A percentile compares a stretch with the other conserved stretches of the same genome.
phyloP scores from a whole-genome alignment of 2,888 invertebrate genomes.

The Heliconius hortense region DNA sequence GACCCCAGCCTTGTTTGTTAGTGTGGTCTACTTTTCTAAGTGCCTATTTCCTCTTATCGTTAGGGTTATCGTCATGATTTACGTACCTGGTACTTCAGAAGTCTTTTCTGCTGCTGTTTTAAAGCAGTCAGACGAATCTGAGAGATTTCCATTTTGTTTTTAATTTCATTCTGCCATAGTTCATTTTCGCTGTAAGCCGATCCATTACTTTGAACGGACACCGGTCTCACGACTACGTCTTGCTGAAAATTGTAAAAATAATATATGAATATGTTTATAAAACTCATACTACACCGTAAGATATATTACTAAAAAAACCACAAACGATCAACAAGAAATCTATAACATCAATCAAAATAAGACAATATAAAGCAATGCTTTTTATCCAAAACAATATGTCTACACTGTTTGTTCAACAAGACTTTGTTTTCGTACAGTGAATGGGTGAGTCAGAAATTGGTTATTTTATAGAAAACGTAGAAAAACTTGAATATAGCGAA shows the following conservation, averaged over 20 bases:
- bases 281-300: not conserved
- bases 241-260: slow-evolving; percentile 50
- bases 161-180: slow-evolving; percentile 81
- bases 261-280: not conserved
- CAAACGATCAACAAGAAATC: slow-evolving; percentile 20
- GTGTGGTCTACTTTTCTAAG: not conserved
- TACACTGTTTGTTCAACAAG: slow-evolving; percentile 4
- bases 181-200: slow-evolving; percentile 80
- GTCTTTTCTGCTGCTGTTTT: slow-evolving; percentile 82
- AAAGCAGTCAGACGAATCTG: slow-evolving; percentile 81
- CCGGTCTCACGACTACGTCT: slow-evolving; percentile 75
- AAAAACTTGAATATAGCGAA: no score
- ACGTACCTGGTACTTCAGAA: slow-evolving; percentile 74
- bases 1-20: not conserved
- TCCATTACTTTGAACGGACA: slow-evolving; percentile 75
- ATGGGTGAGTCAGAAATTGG: not conserved
- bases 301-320: slow-evolving; percentile 17
- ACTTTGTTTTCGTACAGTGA: not conserved
- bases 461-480: no score
- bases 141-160: slow-evolving; percentile 84
- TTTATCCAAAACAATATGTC: slow-evolving; percentile 3
- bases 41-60: no score
- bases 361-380: slow-evolving; percentile 19
- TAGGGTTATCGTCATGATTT: not conserved
- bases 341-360: slow-evolving; percentile 9